phyloP scores from a whole-genome alignment of 2,797 vertebrate species.

The Synanceia verrucosa region DNA sequence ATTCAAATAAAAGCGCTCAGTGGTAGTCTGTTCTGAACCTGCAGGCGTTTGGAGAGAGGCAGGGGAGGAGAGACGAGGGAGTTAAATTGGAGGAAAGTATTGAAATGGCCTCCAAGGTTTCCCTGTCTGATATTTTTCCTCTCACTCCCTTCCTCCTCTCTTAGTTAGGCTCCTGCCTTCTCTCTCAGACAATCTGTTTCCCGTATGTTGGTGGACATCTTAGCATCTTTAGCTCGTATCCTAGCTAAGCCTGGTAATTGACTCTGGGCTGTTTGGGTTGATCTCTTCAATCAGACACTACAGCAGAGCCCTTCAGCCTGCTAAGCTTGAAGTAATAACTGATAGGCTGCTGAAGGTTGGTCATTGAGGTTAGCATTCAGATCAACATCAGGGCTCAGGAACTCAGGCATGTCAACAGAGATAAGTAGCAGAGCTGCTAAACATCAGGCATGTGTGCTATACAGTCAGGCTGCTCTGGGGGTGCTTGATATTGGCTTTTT shows the following conservation, averaged over 20 bases:
- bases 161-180: constrained; percentile 14
- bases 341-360: constrained; percentile 46
- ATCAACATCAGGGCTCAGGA: constrained; percentile 29
- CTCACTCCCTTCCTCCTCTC: constrained; percentile 15
- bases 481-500: too few relatives aligned
- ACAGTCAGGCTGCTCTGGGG: neutral
- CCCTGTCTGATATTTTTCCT: constrained; percentile 26
- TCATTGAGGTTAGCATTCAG: constrained; percentile 43
- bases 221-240: constrained; percentile 55
- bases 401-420: constrained; percentile 22
- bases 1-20: constrained; percentile 88
- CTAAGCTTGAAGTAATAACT: constrained; percentile 54
- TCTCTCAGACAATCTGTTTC: constrained; percentile 30
- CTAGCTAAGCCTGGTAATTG: constrained; percentile 66
- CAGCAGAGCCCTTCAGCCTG: constrained; percentile 53
- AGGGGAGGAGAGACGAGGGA: constrained; percentile 63
- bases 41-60: constrained; percentile 76
- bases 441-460: neutral
- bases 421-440: constrained; percentile 25
- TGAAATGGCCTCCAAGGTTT: constrained; percentile 78
- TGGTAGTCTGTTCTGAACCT: constrained; percentile 89
- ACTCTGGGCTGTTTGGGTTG: constrained; percentile 59
- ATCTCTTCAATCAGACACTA: constrained; percentile 53
- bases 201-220: constrained; percentile 43
- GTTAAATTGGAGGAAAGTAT: constrained; percentile 85